These are phyloP conservation scores for Cotesia vestalis DNA, from an alignment of 1,140 invertebrate species.

Conservation along the genomic window DNA sequence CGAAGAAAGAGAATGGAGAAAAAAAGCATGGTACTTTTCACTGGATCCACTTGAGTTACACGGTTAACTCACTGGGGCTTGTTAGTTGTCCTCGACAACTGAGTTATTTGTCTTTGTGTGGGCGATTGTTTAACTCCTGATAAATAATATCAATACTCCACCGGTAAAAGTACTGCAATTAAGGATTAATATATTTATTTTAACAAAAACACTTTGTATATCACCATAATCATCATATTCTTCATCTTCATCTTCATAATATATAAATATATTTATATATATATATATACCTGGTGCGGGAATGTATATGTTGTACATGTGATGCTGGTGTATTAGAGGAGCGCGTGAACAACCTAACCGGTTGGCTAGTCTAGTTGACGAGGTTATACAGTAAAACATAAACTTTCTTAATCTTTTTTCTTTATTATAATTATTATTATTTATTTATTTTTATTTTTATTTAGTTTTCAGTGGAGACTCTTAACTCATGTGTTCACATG, in stretches of 20 bases:
- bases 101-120: too few species aligned
- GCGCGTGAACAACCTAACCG: conserved; percentile 34
- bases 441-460: background rate
- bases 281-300: conserved; percentile 2
- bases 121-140: too few species aligned
- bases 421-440: background rate
- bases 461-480: background rate
- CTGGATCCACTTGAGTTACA: too few species aligned
- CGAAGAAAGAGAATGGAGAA: conserved; percentile 4
- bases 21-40: too few species aligned
- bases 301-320: conserved; percentile 20
- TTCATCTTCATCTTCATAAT: too few species aligned
- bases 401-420: background rate
- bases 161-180: too few species aligned
- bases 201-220: background rate
- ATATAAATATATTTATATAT: background rate
- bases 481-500: conserved; percentile 24
- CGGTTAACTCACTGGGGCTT: too few species aligned
- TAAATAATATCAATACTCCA: too few species aligned
- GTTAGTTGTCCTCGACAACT: too few species aligned
- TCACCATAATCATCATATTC: too few species aligned
- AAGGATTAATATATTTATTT: too few species aligned
- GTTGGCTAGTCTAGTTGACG: conserved; percentile 31
- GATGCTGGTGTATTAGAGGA: conserved; percentile 25
- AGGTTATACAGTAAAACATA: conserved; percentile 13